phyloP scores from a whole-genome alignment of 2,888 invertebrate genomes.

The Heliconius sara region DNA sequence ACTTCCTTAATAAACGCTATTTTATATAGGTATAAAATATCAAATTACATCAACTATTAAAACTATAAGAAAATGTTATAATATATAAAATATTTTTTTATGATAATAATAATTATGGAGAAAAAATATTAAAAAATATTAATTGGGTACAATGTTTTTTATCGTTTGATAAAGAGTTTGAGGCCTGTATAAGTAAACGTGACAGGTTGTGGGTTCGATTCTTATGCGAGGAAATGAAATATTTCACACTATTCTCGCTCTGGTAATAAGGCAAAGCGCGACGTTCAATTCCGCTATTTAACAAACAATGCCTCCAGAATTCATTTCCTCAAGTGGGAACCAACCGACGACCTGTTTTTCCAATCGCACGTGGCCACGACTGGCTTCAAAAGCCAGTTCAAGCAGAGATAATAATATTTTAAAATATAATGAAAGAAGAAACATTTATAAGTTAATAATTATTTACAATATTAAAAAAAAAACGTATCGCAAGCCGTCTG shows the following conservation, averaged over 20 bases:
- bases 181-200: not conserved
- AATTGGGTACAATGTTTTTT: not conserved
- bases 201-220: not conserved
- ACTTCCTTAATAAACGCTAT: not conserved
- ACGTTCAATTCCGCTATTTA: not conserved
- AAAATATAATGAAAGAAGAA: not conserved
- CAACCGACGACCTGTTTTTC: too few relatives aligned
- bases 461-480: not conserved
- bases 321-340: too few relatives aligned
- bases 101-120: not conserved
- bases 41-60: not conserved
- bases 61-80: not conserved
- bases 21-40: conserved; percentile 1
- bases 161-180: too few relatives aligned
- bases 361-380: too few relatives aligned
- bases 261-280: not conserved
- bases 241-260: not conserved
- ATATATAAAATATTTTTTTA: not conserved
- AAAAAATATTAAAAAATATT: not conserved
- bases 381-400: too few relatives aligned
- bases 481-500: not conserved
- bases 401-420: not conserved
- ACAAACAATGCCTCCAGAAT: not conserved
- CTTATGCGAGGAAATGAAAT: too few relatives aligned
- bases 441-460: not conserved